These are phyloP conservation scores for Rostratula benghalensis DNA, from an alignment of 2,113 vertebrate genomes.

Conservation along the genomic window DNA sequence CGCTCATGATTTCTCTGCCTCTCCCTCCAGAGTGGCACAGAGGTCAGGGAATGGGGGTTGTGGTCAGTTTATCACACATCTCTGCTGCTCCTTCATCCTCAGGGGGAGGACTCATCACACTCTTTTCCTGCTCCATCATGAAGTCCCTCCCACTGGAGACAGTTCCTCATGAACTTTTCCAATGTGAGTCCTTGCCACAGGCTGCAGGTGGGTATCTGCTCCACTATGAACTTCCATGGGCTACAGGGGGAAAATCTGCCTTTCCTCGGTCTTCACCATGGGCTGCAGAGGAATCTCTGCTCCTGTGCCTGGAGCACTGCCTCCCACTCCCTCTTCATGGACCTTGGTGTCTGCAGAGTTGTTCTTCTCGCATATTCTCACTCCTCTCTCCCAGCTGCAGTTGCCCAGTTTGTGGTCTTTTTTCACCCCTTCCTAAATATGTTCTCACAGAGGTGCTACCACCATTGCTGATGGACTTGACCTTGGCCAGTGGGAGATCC, in stretches of 20 bases:
- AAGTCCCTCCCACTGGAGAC: background rate
- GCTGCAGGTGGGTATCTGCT: background rate
- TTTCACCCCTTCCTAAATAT: background rate
- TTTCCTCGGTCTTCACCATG: background rate
- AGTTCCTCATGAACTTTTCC: background rate
- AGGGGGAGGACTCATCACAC: background rate
- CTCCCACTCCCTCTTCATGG: background rate
- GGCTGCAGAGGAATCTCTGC: background rate
- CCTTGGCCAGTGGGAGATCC: background rate
- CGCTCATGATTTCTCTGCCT: background rate
- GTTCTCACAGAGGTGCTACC: background rate
- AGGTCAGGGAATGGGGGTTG: background rate
- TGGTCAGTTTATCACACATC: background rate
- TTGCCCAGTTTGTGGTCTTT: background rate
- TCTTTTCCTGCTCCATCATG: background rate
- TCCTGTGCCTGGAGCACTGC: background rate
- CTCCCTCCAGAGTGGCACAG: background rate
- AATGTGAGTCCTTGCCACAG: background rate
- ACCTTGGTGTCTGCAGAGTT: background rate
- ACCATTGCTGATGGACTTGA: background rate
- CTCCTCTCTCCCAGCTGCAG: background rate
- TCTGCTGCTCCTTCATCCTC: background rate
- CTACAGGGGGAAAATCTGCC: background rate
- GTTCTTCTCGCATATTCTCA: background rate
- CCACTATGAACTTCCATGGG: background rate